phyloP scores from a whole-genome alignment of 1,140 invertebrate genomes.

The Procambarus virginalis region DNA sequence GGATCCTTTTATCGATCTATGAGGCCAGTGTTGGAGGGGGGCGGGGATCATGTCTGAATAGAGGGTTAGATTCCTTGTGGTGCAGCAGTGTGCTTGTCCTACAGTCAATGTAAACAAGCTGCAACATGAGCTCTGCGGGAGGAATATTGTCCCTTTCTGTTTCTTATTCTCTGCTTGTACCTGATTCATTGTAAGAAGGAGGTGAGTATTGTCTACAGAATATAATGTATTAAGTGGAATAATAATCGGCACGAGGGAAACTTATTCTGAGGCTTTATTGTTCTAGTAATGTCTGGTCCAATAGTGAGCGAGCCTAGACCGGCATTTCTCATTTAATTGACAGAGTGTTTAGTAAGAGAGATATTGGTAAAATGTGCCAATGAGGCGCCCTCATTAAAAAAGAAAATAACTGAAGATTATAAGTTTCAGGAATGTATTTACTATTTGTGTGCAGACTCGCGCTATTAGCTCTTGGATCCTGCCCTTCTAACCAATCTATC shows the following conservation, averaged over 20 bases:
- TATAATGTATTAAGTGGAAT: not conserved
- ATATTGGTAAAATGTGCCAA: too few relatives aligned
- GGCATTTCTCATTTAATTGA: not conserved
- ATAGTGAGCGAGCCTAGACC: not conserved
- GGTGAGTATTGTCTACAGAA: conserved; percentile 11
- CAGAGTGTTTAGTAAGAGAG: too few relatives aligned
- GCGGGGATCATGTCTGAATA: not conserved
- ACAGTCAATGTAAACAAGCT: conserved; percentile 58
- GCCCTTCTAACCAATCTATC: too few relatives aligned
- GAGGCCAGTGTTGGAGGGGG: too few relatives aligned
- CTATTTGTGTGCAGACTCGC: too few relatives aligned
- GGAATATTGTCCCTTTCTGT: not conserved
- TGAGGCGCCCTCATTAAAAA: too few relatives aligned
- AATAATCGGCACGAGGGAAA: not conserved
- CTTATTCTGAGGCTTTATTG: not conserved
- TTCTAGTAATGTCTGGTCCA: not conserved
- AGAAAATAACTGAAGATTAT: too few relatives aligned
- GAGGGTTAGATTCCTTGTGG: not conserved
- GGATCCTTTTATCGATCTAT: too few relatives aligned
- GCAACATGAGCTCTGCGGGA: conserved; percentile 1
- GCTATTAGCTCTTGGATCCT: too few relatives aligned
- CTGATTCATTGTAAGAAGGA: conserved; percentile 40
- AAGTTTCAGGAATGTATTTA: too few relatives aligned
- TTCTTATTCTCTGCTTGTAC: not conserved
- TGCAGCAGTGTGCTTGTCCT: not conserved